phyloP scores from a whole-genome alignment of 2,113 vertebrate genomes.

The Cyprinus carpio region DNA sequence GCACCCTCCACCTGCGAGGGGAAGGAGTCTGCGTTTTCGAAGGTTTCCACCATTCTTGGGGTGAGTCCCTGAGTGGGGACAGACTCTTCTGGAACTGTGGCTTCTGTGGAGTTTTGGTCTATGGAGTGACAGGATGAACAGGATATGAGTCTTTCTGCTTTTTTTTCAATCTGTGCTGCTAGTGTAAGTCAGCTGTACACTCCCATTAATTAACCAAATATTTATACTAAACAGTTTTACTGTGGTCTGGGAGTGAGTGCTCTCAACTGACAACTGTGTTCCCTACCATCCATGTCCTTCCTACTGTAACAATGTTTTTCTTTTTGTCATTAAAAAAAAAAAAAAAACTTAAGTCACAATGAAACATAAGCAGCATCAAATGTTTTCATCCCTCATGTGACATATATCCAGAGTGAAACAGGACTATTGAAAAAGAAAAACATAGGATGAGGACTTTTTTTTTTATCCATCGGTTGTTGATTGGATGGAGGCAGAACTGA shows the following conservation, averaged over 20 bases:
- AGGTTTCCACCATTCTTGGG: constrained; percentile 55
- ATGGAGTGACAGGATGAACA: constrained; percentile 34
- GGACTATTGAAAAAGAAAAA: too few species aligned
- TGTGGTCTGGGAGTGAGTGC: neutral
- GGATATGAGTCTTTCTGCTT: neutral
- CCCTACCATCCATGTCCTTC: too few species aligned
- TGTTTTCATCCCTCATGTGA: too few species aligned
- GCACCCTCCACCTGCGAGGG: constrained; percentile 72
- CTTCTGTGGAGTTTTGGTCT: constrained; percentile 58
- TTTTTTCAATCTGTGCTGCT: neutral
- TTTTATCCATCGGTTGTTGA: neutral
- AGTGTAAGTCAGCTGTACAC: neutral
- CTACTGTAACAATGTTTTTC: too few species aligned
- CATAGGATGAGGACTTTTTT: too few species aligned
- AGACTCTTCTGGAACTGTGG: constrained; percentile 20
- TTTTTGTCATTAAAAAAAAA: too few species aligned
- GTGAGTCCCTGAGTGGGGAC: neutral
- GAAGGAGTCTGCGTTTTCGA: constrained; percentile 66
- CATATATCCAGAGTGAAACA: too few species aligned
- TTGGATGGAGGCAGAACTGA: neutral
- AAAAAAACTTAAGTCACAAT: too few species aligned
- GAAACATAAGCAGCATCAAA: too few species aligned
- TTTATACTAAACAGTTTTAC: neutral
- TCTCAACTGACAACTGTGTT: neutral
- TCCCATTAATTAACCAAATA: neutral